Evolutionary conservation across 92 coral and sea anemone species (phyloP).

Genomic region (Anthopleura xanthogrammica): DNA sequence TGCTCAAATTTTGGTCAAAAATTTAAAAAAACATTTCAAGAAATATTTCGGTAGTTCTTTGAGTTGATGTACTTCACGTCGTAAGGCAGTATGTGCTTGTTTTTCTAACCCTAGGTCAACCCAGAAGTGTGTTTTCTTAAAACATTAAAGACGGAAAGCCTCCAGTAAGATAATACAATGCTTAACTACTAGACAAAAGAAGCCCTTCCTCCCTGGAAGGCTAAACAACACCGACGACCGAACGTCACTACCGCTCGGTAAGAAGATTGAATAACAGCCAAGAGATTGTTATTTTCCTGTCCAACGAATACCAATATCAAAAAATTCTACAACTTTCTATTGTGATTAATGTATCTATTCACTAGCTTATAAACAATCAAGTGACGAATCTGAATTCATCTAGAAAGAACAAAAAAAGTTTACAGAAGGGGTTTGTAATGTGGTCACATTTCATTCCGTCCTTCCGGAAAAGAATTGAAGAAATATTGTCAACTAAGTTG

Average conservation of each 20-base stretch:
- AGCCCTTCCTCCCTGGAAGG: neutral
- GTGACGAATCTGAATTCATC: too few relatives aligned
- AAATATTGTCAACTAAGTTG: too few relatives aligned
- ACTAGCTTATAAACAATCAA: too few relatives aligned
- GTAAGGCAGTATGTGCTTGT: neutral
- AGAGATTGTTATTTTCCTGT: neutral
- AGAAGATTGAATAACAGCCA: neutral
- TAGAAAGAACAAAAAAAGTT: too few relatives aligned
- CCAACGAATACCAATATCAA: neutral
- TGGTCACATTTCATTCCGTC: too few relatives aligned
- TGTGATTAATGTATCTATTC: neutral
- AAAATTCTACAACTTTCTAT: neutral
- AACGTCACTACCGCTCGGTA: neutral
- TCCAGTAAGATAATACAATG: neutral
- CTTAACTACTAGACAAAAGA: neutral
- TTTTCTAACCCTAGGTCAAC: neutral
- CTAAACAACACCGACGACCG: neutral
- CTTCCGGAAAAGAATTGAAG: too few relatives aligned
- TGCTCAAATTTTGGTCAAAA: too few relatives aligned
- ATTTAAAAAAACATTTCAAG: too few relatives aligned
- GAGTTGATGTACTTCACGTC: too few relatives aligned
- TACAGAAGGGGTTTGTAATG: too few relatives aligned
- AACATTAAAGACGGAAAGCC: neutral
- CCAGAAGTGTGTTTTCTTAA: neutral
- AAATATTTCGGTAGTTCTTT: too few relatives aligned